These are phyloP conservation scores for Intoshia linei DNA, from an alignment of 1,140 invertebrate species.

Conservation along the genomic window DNA sequence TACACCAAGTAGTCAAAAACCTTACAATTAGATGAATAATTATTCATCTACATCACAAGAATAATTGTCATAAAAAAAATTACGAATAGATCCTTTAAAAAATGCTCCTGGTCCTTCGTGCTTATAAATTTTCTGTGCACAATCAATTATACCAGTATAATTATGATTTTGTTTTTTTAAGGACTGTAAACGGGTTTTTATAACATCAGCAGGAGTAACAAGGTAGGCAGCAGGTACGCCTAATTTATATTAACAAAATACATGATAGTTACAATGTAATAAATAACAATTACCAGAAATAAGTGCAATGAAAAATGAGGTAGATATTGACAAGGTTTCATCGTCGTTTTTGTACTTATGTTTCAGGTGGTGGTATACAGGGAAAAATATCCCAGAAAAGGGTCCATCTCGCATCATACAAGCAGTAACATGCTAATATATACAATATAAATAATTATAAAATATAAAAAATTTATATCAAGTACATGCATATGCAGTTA, in stretches of 20 bases:
- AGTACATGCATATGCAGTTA: no score
- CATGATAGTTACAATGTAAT: no score
- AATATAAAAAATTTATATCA: no score
- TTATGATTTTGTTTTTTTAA: constrained; percentile 70
- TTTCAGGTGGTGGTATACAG: constrained; percentile 68
- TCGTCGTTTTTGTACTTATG: constrained; percentile 40
- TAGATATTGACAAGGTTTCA: constrained; percentile 34
- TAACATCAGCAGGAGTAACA: constrained; percentile 94
- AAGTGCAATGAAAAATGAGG: no score
- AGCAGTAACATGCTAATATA: no score
- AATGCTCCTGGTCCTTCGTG: constrained; percentile 74
- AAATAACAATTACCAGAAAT: no score
- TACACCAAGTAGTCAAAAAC: no score
- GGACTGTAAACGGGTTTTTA: constrained; percentile 83
- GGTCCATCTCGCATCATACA: constrained; percentile 71
- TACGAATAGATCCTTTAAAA: constrained; percentile 81
- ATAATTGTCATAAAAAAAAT: no score
- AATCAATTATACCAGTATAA: constrained; percentile 64
- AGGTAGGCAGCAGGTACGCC: constrained; percentile 79
- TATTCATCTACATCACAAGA: no score
- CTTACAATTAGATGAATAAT: no score
- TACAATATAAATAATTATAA: no score
- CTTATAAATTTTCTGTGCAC: constrained; percentile 49
- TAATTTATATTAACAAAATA: no score
- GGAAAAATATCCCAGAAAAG: constrained; percentile 94